Evolutionary conservation across 2,113 vertebrate genomes (phyloP).

Genomic region (Poeciliopsis turrubarensis): DNA sequence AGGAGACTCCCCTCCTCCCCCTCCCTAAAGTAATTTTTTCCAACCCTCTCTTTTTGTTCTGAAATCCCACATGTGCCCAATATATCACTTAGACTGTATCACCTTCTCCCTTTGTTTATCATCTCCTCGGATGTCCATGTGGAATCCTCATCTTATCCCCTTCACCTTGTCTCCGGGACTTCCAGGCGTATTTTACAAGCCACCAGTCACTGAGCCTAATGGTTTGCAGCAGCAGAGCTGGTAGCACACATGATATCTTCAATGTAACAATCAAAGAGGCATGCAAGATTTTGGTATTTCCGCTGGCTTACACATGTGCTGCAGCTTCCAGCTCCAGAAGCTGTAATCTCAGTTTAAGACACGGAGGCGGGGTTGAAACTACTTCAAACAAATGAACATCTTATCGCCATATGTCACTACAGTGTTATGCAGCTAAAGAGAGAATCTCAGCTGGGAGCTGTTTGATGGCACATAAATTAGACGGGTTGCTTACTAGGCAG

Average conservation of each 20-base stretch:
- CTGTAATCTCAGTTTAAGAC: constrained; percentile 85
- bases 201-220: constrained; percentile 88
- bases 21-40: constrained; percentile 34
- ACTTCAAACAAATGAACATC: constrained; percentile 84
- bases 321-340: constrained; percentile 79
- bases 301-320: constrained; percentile 90
- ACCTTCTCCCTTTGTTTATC: constrained; percentile 89
- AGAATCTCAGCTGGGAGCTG: not conserved
- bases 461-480: not conserved
- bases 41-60: constrained; percentile 55
- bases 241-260: constrained; percentile 97
- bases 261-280: constrained; percentile 99
- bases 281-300: constrained; percentile 93
- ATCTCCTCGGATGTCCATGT: constrained; percentile 89
- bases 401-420: constrained; percentile 83
- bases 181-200: constrained; percentile 96
- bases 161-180: constrained; percentile 88
- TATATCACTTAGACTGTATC: constrained; percentile 92
- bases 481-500: not conserved
- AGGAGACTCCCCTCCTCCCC: constrained; percentile 61
- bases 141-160: constrained; percentile 95
- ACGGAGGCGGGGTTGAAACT: constrained; percentile 32
- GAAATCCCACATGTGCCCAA: constrained; percentile 84
- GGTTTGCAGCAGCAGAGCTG: constrained; percentile 92
- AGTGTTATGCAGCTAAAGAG: not conserved